Conservation (phyloP, 2,797 vertebrate species). For the Lutjanus campechanus region DNA sequence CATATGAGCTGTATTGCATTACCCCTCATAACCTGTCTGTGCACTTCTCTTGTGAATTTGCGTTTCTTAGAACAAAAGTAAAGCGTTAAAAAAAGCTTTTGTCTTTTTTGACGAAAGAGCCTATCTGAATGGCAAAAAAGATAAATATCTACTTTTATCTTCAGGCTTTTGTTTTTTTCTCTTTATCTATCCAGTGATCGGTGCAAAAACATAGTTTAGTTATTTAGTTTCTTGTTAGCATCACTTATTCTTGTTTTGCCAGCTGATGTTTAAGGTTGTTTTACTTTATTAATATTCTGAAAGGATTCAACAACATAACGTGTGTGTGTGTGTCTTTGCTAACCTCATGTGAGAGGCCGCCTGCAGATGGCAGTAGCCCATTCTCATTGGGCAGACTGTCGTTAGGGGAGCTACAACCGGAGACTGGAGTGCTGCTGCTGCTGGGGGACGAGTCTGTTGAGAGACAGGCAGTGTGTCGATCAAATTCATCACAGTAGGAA, state of each 20-base stretch:
- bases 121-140: neutral
- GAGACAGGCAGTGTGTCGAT: neutral
- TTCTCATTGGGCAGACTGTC: slow-evolving; percentile 93
- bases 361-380: slow-evolving; percentile 85
- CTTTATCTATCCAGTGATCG: neutral
- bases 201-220: neutral
- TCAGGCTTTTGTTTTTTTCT: neutral
- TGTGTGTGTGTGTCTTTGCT: slow-evolving; percentile 15
- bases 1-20: too few species aligned
- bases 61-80: too few species aligned
- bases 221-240: too few species aligned
- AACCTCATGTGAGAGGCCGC: slow-evolving; percentile 90
- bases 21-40: too few species aligned
- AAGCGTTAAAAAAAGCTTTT: too few species aligned
- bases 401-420: slow-evolving; percentile 96
- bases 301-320: neutral
- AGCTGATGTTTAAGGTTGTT: neutral
- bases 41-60: too few species aligned
- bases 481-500: neutral
- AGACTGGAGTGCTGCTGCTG: slow-evolving; percentile 96
- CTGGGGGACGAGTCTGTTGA: slow-evolving; percentile 93
- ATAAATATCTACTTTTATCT: neutral
- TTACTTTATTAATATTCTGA: slow-evolving; percentile 1
- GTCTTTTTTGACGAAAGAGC: slow-evolving; percentile 17
- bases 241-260: neutral